Evolutionary conservation across 2,888 invertebrate species (phyloP), one percentile per base, ranked within the genome.

Genomic region (Noctua fimbriata): DNA sequence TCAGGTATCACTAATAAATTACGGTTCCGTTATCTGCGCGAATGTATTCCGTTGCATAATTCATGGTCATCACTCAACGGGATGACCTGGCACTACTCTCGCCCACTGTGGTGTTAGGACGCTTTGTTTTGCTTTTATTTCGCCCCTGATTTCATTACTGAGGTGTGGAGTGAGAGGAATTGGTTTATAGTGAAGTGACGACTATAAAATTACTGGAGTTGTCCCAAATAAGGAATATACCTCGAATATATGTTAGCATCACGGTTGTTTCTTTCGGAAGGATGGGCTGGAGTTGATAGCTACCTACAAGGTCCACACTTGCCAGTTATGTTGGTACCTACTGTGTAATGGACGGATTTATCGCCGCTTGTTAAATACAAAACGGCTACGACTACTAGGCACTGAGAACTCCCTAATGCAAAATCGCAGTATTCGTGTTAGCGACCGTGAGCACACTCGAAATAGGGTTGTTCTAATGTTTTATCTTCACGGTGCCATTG

Each of bases 11-110:
- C 75, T 89, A 86, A 93, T 94, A 93, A 92, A 94, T 93, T 90
- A 92, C 82, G 32, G 76, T 86, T 86, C 86, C 88, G 92, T 90
- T 94, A 94, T 94, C 95, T 91, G 76, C 44, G 83, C 78, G 85
- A 90, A 92, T 91, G 91, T 92, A 92, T 93, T 92, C 92, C 73
- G 73, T 66, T 95, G 94, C 93, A 95, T 95, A 91, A 95, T 95
- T 95, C 95, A 95, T 93, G 77, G 66, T 73, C 79, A 87, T 87
- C 93, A 93, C 94, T 94, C 90, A 92, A 85, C 87, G 72, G 88
- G 91, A 94, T 95, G 95, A 94, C 94, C 92, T 85, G 88, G 86
- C 81, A 78, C 79, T 73, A 75, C 80, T 58, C 63, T 69, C 74
- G 60, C 69, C 69, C 72, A 36, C 67, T 55, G 49, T 47, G 58